Percentiles rank a stretch among this genome's conserved stretches.
phyloP scores from a whole-genome alignment of 2,888 invertebrate species.

The Folsomia candida region DNA sequence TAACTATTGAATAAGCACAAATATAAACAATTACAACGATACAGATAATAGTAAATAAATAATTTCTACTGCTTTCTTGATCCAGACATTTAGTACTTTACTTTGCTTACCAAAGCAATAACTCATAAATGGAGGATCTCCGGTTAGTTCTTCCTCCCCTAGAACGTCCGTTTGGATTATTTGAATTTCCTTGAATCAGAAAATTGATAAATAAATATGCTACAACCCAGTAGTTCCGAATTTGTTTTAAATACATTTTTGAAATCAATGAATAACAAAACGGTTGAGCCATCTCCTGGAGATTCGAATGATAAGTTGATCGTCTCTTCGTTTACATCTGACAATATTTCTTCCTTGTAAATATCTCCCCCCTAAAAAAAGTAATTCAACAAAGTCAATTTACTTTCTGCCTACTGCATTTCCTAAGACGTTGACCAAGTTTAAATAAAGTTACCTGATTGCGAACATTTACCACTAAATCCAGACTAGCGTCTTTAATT shows the following conservation, averaged over 20 bases:
- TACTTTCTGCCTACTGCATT: too few relatives aligned
- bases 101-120: too few relatives aligned
- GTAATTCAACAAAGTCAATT: too few relatives aligned
- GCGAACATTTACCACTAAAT: background rate
- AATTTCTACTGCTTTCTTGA: too few relatives aligned
- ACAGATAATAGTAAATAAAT: too few relatives aligned
- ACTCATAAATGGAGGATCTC: background rate
- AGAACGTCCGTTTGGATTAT: constrained; percentile 14
- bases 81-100: too few relatives aligned
- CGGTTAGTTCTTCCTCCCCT: constrained; percentile 21
- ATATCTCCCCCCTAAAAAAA: constrained; percentile 27
- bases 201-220: background rate
- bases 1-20: constrained; percentile 92
- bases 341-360: constrained; percentile 29
- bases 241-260: constrained; percentile 18
- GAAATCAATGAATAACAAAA: constrained; percentile 28
- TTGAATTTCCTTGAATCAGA: constrained; percentile 28
- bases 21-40: too few relatives aligned
- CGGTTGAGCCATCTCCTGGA: constrained; percentile 18
- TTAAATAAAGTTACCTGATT: constrained; percentile 1
- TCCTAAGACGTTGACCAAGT: too few relatives aligned
- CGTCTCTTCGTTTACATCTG: constrained; percentile 26
- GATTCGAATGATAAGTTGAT: constrained; percentile 17
- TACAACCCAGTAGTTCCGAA: background rate
- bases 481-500: background rate